phyloP scores from a whole-genome alignment of 1,140 invertebrate genomes.

The Himalopsyche phryganea region DNA sequence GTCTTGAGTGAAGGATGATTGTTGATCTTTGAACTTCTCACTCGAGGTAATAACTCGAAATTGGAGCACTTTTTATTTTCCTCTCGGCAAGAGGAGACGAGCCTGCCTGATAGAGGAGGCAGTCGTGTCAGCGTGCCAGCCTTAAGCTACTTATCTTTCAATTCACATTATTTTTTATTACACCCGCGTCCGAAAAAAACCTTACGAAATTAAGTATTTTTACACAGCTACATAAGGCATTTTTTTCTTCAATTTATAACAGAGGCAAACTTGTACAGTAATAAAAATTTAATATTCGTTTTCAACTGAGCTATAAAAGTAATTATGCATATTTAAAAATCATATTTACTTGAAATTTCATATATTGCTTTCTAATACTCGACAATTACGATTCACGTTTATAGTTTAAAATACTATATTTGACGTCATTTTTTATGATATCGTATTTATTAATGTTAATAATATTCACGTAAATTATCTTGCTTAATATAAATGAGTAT shows the following conservation, averaged over 20 bases:
- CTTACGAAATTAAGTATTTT: not conserved
- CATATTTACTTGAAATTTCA: no score
- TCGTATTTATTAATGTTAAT: no score
- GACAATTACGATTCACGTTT: no score
- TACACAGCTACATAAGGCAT: not conserved
- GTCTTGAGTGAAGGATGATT: not conserved
- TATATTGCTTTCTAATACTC: no score
- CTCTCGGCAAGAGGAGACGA: no score
- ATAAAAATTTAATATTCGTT: no score
- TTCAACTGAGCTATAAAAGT: no score
- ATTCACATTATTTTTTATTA: slow-evolving; percentile 33
- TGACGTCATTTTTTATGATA: no score
- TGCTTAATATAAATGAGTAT: no score
- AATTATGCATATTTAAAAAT: no score
- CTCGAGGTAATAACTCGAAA: slow-evolving; percentile 6
- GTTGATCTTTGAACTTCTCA: slow-evolving; percentile 25
- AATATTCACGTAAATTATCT: no score
- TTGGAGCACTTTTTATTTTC: slow-evolving; percentile 23
- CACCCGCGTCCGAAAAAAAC: slow-evolving; percentile 1
- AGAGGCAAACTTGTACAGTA: not conserved
- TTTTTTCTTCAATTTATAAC: not conserved
- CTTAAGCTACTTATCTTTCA: slow-evolving; percentile 24
- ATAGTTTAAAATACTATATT: no score
- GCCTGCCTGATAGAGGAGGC: not conserved
- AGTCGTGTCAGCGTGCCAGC: slow-evolving; percentile 23